Evolutionary conservation across 2,113 vertebrate species (phyloP).

Genomic region (Psilopogon haemacephalus): DNA sequence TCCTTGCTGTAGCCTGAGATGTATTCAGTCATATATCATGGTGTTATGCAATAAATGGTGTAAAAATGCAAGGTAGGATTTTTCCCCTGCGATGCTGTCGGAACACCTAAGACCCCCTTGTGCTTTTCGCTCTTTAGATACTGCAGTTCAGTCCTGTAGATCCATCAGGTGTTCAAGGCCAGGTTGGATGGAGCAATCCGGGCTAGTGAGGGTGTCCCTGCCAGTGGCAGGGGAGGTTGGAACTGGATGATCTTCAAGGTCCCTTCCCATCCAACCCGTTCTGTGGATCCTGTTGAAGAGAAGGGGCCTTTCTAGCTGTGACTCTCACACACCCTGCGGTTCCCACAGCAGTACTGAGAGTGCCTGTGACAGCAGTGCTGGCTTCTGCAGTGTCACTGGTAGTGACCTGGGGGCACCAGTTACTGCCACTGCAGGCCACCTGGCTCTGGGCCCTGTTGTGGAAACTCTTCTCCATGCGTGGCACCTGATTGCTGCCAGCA

Average conservation of each 20-base stretch:
- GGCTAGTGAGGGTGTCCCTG: too few relatives aligned
- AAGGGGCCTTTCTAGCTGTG: background rate
- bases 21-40: slow-evolving; percentile 72
- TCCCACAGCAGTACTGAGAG: background rate
- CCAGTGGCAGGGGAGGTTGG: too few relatives aligned
- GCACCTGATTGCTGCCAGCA: background rate
- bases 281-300: background rate
- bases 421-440: background rate
- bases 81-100: slow-evolving; percentile 18
- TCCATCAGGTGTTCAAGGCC: background rate
- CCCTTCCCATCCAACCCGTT: too few relatives aligned
- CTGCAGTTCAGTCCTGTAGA: background rate
- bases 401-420: background rate
- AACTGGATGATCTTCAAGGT: too few relatives aligned
- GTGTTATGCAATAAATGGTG: slow-evolving; percentile 76
- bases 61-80: slow-evolving; percentile 49
- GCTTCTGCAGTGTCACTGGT: background rate
- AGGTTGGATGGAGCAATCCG: too few relatives aligned
- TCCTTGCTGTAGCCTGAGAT: slow-evolving; percentile 67
- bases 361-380: rapidly evolving
- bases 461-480: background rate
- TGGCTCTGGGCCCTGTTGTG: background rate
- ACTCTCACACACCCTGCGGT: rapidly evolving
- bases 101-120: background rate
- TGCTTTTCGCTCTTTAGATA: slow-evolving; percentile 5